Conservation (phyloP, 1,140 invertebrate genomes). For the Druon quercuslanigerum region DNA sequence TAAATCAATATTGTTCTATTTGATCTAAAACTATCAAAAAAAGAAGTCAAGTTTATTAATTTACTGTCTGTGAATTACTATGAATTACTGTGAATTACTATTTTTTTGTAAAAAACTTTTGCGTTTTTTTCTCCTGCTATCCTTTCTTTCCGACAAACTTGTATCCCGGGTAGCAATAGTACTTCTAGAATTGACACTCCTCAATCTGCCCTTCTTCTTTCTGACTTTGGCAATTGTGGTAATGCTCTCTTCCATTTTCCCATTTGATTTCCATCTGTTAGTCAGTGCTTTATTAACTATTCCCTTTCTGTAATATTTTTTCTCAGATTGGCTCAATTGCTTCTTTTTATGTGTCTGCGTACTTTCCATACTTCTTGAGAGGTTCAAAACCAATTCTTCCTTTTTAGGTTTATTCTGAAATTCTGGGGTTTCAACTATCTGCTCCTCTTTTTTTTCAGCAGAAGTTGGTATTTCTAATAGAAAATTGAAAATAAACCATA, state of each 20-base stretch:
- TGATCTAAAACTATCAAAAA: background rate
- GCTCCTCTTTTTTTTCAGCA: background rate
- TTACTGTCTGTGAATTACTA: background rate
- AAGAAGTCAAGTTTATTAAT: conserved; percentile 37
- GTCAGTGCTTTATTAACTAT: conserved; percentile 19
- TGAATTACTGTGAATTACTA: background rate
- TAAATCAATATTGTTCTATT: background rate
- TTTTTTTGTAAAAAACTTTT: conserved; percentile 45
- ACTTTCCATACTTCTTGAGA: background rate
- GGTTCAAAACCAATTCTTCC: background rate
- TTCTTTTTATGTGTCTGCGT: conserved; percentile 14
- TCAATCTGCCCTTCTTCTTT: conserved; percentile 53
- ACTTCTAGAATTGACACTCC: conserved; percentile 57
- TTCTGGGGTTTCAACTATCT: background rate
- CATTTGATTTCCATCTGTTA: conserved; percentile 38
- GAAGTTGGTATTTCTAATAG: background rate
- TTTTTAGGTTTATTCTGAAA: background rate
- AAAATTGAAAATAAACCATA: background rate
- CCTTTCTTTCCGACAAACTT: conserved; percentile 45
- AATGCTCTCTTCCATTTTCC: conserved; percentile 35
- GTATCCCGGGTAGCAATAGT: conserved; percentile 58
- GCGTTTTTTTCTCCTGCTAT: conserved; percentile 42
- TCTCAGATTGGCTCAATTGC: conserved; percentile 38
- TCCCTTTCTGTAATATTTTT: conserved; percentile 28
- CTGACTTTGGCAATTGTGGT: conserved; percentile 39